Percentiles rank a stretch among this genome's conserved stretches.
Conservation (phyloP, 2,888 invertebrate species). For the Aradus depressus region DNA sequence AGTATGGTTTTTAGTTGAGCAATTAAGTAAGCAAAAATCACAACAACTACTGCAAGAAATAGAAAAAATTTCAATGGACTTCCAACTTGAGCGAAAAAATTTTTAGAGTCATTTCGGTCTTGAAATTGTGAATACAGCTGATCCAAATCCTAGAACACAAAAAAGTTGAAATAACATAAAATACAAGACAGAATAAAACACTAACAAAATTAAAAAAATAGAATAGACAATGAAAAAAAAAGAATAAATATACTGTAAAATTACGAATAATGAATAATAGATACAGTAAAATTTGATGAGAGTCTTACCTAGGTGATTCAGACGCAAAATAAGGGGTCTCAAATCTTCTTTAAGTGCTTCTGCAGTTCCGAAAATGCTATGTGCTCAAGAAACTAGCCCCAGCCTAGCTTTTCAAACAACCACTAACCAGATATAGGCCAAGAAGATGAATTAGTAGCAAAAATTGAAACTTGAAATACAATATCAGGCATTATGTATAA, state of each 20-base stretch:
- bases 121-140: conserved; percentile 26
- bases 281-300: too few species aligned
- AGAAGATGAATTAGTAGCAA: too few species aligned
- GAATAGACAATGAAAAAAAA: background rate
- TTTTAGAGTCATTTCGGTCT: conserved; percentile 28
- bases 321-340: too few species aligned
- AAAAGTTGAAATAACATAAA: conserved; percentile 3
- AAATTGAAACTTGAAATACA: too few species aligned
- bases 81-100: conserved; percentile 25
- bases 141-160: conserved; percentile 28
- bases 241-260: background rate
- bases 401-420: too few species aligned
- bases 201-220: background rate
- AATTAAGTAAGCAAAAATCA: conserved; percentile 23
- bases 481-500: too few species aligned
- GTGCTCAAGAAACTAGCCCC: too few species aligned
- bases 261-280: too few species aligned
- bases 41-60: conserved; percentile 21
- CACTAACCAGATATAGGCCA: too few species aligned
- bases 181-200: background rate
- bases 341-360: too few species aligned
- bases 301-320: too few species aligned
- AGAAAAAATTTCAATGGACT: conserved; percentile 25
- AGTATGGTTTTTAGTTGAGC: conserved; percentile 21
- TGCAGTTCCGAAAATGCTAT: too few species aligned